phyloP scores from a whole-genome alignment of 2,797 vertebrate species.

The Fistularia tabacaria region DNA sequence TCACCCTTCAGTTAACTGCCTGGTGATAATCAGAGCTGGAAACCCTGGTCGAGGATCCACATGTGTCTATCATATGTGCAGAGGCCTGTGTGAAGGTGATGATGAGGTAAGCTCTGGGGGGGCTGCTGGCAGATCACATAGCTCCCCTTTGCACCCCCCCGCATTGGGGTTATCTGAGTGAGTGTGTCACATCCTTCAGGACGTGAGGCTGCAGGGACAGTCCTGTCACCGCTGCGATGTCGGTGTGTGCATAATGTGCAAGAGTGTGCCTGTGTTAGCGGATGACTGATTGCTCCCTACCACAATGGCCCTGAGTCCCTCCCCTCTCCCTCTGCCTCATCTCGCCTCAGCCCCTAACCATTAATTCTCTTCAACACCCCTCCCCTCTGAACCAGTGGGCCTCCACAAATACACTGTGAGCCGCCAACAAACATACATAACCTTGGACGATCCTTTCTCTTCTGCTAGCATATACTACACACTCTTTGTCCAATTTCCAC shows the following conservation, averaged over 20 bases:
- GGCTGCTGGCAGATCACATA: neutral
- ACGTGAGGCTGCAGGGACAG: slow-evolving; percentile 41
- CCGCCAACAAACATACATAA: slow-evolving; percentile 18
- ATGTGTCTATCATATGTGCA: slow-evolving; percentile 5
- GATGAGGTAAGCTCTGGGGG: slow-evolving; percentile 36
- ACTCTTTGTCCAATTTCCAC: slow-evolving; percentile 20
- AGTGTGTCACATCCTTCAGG: slow-evolving; percentile 63
- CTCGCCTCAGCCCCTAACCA: slow-evolving; percentile 43
- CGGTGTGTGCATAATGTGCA: slow-evolving; percentile 28
- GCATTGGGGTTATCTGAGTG: slow-evolving; percentile 59
- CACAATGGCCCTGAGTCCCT: slow-evolving; percentile 53
- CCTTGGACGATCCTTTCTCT: slow-evolving; percentile 44
- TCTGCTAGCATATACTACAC: slow-evolving; percentile 12
- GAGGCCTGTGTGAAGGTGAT: slow-evolving; percentile 38
- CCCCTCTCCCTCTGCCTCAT: slow-evolving; percentile 34
- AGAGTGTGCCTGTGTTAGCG: slow-evolving; percentile 34
- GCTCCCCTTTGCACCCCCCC: slow-evolving; percentile 35
- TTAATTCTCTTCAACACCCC: slow-evolving; percentile 51
- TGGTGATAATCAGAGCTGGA: slow-evolving; percentile 40
- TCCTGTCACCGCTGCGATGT: slow-evolving; percentile 37
- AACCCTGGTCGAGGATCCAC: slow-evolving; percentile 24
- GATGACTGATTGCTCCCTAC: slow-evolving; percentile 67
- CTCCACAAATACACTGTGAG: slow-evolving; percentile 45
- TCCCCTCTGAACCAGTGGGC: slow-evolving; percentile 46
- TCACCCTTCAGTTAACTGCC: slow-evolving; percentile 45